These are phyloP conservation scores for Echinometra lucunter DNA, from an alignment of 53 echinoderm and acorn worm genomes.

Conservation along the genomic window DNA sequence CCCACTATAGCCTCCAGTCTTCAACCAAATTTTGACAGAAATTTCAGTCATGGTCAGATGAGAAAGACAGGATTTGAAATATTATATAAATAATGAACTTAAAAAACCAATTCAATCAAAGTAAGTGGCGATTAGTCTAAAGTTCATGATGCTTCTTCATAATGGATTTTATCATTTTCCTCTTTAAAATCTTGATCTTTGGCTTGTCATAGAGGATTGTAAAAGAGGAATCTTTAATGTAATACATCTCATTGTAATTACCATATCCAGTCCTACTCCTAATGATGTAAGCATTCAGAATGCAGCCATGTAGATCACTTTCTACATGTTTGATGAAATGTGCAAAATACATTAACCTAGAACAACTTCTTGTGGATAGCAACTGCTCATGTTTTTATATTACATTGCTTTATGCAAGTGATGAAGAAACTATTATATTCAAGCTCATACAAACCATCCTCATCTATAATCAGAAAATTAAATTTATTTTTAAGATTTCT, in stretches of 20 bases:
- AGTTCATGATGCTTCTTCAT: neutral
- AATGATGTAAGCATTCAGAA: neutral
- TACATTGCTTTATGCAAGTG: too few relatives aligned
- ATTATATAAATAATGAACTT: too few relatives aligned
- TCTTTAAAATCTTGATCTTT: constrained; percentile 1
- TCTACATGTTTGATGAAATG: neutral
- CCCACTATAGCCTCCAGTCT: neutral
- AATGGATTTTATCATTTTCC: neutral
- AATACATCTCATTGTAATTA: neutral
- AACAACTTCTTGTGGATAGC: neutral
- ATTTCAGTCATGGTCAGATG: neutral
- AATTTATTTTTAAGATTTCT: too few relatives aligned
- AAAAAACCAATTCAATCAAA: too few relatives aligned
- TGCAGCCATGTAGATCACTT: neutral
- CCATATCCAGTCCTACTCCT: neutral
- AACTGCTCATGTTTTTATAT: too few relatives aligned
- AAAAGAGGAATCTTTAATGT: neutral
- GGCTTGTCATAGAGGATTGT: neutral
- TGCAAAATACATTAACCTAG: neutral
- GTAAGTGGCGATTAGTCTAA: too few relatives aligned
- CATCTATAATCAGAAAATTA: too few relatives aligned
- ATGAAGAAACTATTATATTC: too few relatives aligned
- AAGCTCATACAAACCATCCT: too few relatives aligned
- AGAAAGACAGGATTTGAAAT: too few relatives aligned
- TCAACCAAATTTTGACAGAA: neutral